Base-by-base conservation (phyloP, 2,888 invertebrate species). In the Drosophila monieri region DNA sequence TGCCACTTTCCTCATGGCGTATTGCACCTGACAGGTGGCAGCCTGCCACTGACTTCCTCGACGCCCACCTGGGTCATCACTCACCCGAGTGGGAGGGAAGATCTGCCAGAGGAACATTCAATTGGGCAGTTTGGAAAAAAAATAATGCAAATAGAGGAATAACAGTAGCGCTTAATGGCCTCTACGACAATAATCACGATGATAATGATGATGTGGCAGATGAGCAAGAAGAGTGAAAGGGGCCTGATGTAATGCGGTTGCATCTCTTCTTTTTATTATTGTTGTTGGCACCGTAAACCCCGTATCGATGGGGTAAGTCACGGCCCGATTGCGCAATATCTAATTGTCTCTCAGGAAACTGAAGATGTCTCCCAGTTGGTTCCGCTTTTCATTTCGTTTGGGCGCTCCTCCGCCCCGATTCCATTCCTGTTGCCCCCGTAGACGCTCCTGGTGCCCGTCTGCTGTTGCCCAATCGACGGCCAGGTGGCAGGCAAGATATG, bases 271-370 rank as follows among this genome's bases (percentile, higher is more conserved):
- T 18, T 9, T 18, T 21, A 21, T 44, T 35, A 15, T 39, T 41
- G 9, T 41, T 37, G 12, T 2, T 35, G 37, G 43, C 52, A 6
- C 52, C 39, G 39, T 49, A 21, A 37, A 39, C 30, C 58, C 71
- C 41, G 51, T 54, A 72, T 72, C 61, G 74, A 65, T 62, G 73
- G 55, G 41, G 55, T 64, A 58, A 76, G 58, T 66, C 65, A 72
- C 61, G 59, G 70, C 57, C 56, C 49, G 64, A 65, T 84, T 81
- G 77, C 85, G 80, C 72, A 81, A 81, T 67, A 49, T 49, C 73
- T 62, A 78, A 80, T 78, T 77, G 81, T 77, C 61, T 67, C 53
- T 68, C 77, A 80, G 84, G 84, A 80, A 80, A 78, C 74, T 54
- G 71, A 44, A 58, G 58, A 64, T 71, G 71, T 52, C 56, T 60